These are phyloP conservation scores for Isotomurus palustris DNA, from an alignment of 2,888 invertebrate species.

Conservation along the genomic window DNA sequence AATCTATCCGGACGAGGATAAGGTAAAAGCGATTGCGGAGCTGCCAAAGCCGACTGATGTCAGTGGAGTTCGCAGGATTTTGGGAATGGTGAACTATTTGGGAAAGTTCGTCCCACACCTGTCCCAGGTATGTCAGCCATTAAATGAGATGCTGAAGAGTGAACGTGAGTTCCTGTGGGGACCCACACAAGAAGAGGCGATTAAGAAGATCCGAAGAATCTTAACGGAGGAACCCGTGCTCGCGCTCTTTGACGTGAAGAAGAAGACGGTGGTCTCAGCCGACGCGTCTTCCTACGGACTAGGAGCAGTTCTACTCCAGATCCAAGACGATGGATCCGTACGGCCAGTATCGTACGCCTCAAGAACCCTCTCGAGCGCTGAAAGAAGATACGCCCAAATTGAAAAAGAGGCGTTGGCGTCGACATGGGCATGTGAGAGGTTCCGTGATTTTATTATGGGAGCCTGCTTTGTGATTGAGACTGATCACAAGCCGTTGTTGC, in stretches of 20 bases:
- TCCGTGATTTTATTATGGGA: conserved; percentile 48
- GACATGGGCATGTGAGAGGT: conserved; percentile 48
- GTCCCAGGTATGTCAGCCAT: neutral
- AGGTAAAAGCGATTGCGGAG: conserved; percentile 1
- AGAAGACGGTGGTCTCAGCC: conserved; percentile 40
- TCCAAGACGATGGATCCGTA: conserved; percentile 36
- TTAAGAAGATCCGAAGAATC: conserved; percentile 36
- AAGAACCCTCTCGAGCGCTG: conserved; percentile 46
- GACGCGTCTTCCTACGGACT: conserved; percentile 48
- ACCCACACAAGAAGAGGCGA: conserved; percentile 40
- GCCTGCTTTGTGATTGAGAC: conserved; percentile 47
- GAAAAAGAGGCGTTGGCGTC: conserved; percentile 49
- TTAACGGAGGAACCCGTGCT: conserved; percentile 46
- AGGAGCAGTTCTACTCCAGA: conserved; percentile 48
- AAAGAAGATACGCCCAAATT: conserved; percentile 49
- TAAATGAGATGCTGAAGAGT: conserved; percentile 46
- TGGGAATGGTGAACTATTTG: neutral
- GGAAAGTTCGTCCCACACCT: neutral
- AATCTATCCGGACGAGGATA: neutral
- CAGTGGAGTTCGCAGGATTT: neutral
- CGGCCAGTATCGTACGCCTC: conserved; percentile 49
- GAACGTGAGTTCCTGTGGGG: conserved; percentile 45
- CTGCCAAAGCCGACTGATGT: conserved; percentile 1
- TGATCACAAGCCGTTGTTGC: conserved; percentile 49
- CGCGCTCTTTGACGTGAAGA: conserved; percentile 45